A percentile compares a stretch with the other conserved stretches of the same genome.
Evolutionary conservation across 2,797 vertebrate species (phyloP).

Genomic region (Danio choprae): DNA sequence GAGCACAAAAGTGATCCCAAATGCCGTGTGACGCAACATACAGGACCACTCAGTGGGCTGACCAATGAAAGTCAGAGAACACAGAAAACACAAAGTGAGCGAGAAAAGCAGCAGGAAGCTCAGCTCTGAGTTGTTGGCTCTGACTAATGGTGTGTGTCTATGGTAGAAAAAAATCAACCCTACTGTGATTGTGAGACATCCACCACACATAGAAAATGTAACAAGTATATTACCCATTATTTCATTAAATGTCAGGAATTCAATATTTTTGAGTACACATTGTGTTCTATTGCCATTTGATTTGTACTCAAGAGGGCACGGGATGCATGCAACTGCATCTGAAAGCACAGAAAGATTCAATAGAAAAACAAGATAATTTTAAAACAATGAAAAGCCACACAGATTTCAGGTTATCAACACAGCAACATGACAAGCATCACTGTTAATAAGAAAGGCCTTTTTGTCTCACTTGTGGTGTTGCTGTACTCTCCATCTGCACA

Average conservation of each 20-base stretch:
- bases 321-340: slow-evolving; percentile 81
- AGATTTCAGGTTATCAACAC: slow-evolving; percentile 66
- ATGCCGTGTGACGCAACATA: slow-evolving; percentile 80
- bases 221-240: slow-evolving; percentile 78
- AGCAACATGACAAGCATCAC: slow-evolving; percentile 69
- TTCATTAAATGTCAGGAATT: slow-evolving; percentile 79
- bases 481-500: slow-evolving; percentile 80
- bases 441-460: slow-evolving; percentile 66
- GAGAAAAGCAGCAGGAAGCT: slow-evolving; percentile 82
- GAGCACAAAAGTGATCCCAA: slow-evolving; percentile 80
- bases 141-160: slow-evolving; percentile 77
- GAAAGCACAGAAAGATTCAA: slow-evolving; percentile 77
- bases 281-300: slow-evolving; percentile 75
- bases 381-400: slow-evolving; percentile 65
- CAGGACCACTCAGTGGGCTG: slow-evolving; percentile 80
- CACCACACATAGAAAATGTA: slow-evolving; percentile 75
- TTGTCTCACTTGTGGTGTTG: slow-evolving; percentile 81
- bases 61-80: slow-evolving; percentile 79
- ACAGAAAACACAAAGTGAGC: slow-evolving; percentile 79
- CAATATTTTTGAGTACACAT: slow-evolving; percentile 78
- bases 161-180: slow-evolving; percentile 77
- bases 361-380: slow-evolving; percentile 68
- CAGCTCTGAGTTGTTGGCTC: slow-evolving; percentile 80
- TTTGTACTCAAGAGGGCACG: slow-evolving; percentile 79
- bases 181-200: slow-evolving; percentile 72